Evolutionary conservation across 2,888 invertebrate species (phyloP).

Genomic region (Mactromeris polynyma): DNA sequence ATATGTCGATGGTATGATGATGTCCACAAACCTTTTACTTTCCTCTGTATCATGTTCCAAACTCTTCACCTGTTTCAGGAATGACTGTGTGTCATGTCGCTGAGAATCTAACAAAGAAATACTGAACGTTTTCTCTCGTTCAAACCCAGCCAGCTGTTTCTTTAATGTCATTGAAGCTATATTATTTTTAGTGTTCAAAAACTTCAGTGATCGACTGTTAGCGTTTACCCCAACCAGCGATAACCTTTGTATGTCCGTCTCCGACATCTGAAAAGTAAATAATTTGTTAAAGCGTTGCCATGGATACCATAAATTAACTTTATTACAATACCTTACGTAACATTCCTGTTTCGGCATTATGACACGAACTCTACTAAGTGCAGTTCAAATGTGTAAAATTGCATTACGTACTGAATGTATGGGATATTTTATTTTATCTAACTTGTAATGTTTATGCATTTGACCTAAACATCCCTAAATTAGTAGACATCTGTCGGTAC

Average conservation of each 20-base stretch:
- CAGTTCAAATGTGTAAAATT: not conserved
- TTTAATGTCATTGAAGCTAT: constrained; percentile 71
- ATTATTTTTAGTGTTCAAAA: constrained; percentile 80
- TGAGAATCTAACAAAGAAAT: constrained; percentile 73
- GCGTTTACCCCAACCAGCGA: constrained; percentile 66
- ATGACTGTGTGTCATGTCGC: constrained; percentile 73
- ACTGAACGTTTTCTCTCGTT: constrained; percentile 71
- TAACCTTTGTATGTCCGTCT: constrained; percentile 51
- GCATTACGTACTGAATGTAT: no score
- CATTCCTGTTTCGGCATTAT: not conserved
- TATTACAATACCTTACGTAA: not conserved
- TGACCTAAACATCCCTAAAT: no score
- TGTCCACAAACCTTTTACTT: constrained; percentile 66
- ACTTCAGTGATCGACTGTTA: constrained; percentile 70
- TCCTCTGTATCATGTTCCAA: constrained; percentile 85
- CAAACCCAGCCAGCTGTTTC: constrained; percentile 70
- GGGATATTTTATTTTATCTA: no score
- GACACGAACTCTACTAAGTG: not conserved
- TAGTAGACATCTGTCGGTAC: no score
- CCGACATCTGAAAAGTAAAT: constrained; percentile 48
- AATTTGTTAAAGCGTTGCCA: no score
- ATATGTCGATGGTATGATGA: no score
- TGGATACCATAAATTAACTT: no score
- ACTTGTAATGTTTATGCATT: no score
- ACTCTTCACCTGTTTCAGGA: constrained; percentile 74